Base-by-base conservation (phyloP, 2,797 vertebrate genomes). In the Fundulus diaphanus region DNA sequence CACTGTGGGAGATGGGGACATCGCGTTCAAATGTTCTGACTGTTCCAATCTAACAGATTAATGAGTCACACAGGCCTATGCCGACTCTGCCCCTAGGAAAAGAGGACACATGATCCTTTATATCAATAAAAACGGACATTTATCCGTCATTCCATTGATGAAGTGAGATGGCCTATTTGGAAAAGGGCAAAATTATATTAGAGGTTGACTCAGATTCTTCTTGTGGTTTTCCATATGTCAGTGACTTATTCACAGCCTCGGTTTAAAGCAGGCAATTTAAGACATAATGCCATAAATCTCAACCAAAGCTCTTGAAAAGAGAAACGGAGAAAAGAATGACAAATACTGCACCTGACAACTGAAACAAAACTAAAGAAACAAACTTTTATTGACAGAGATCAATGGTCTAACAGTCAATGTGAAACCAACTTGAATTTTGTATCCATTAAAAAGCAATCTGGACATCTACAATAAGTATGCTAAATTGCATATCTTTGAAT, bases 31-130 rank as follows among this genome's bases (percentile, higher is more conserved):
- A 91, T 90, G 87, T 89, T 92, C 89, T 91, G 93, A 90, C 92
- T 92, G 89, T 88, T 94, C 90, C 92, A 94, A 93, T 94, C 87
- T 91, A 84, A 86, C 87, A 93, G 92, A 95, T 94, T 90, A 95
- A 95, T 95, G 92, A 94, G 87, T 90, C 89, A 89, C 81, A 79
- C 73, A 79, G 77, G 63, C 82, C 85, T 82, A 80, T 86, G 84
- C 85, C 88, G 89, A 87, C 84, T 80, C 73, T 85, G 87, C 90
- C 89, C 81, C 59, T 27, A 86, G 90, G 89, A 93, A 89, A 89
- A 76, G 76, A 83, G 87, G 88, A 89, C 89, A 87, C 88, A 84
- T 54, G 59, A 89, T 82, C 87, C 83, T 90, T 80, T 59, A 82
- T 89, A 92, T 91, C 90, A 91, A 91, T 89, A 90, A 92, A 92